Conservation (phyloP, 2,888 invertebrate genomes). For the Hypercompe scribonia region DNA sequence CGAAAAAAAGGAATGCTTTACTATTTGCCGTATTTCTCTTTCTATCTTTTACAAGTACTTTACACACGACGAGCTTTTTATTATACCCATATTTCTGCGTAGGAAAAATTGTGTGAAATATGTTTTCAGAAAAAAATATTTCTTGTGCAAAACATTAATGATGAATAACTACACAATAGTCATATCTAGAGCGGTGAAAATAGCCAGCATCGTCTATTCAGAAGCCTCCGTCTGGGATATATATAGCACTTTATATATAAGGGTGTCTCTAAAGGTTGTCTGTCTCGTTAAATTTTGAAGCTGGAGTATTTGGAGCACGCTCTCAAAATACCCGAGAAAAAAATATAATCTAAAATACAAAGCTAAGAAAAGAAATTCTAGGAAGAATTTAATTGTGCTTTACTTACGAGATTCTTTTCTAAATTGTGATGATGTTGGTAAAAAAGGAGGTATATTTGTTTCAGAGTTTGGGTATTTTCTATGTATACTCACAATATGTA, state of each 20-base stretch:
- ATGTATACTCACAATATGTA: no score
- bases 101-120: background rate
- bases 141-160: background rate
- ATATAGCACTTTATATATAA: background rate
- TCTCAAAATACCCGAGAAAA: conserved; percentile 10
- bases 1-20: no score
- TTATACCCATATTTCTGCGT: background rate
- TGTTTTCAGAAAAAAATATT: background rate
- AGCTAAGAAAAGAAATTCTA: background rate
- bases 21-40: background rate
- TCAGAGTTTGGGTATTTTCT: no score
- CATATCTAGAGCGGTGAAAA: conserved; percentile 7
- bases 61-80: background rate
- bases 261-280: background rate
- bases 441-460: background rate
- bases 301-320: conserved; percentile 3
- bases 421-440: background rate
- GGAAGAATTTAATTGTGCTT: background rate
- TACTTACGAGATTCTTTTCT: background rate
- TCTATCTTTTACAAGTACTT: background rate
- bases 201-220: conserved; percentile 12
- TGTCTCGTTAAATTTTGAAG: conserved; percentile 18
- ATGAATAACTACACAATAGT: background rate
- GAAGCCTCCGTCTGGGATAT: conserved; percentile 9
- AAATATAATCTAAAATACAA: background rate